These are phyloP conservation scores for Hermaeophaga mercurialis DNA, from an alignment of 2,888 invertebrate genomes.

Conservation along the genomic window DNA sequence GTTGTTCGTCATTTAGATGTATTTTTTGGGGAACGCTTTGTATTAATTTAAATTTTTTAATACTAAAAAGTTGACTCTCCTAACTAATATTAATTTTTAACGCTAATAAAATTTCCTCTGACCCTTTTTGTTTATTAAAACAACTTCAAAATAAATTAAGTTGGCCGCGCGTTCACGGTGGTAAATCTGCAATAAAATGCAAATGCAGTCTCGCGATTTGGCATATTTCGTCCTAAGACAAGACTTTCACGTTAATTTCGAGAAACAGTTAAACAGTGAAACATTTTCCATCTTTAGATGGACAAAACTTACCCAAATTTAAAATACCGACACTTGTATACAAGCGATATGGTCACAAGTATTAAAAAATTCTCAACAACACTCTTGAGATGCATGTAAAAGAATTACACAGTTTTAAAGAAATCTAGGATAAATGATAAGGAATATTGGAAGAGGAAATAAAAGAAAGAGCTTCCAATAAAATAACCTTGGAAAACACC, in stretches of 20 bases:
- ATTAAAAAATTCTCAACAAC: too few species aligned
- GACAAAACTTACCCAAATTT: too few species aligned
- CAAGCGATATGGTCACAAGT: too few species aligned
- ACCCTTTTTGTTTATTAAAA: slow-evolving; percentile 18
- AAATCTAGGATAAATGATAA: too few species aligned
- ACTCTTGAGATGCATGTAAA: too few species aligned
- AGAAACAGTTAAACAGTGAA: slow-evolving; percentile 6
- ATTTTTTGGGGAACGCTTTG: too few species aligned
- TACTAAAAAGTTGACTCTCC: slow-evolving; percentile 10
- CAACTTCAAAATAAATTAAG: slow-evolving; percentile 16
- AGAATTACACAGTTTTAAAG: too few species aligned
- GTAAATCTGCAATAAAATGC: slow-evolving; percentile 33
- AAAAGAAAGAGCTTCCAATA: too few species aligned
- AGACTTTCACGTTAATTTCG: slow-evolving; percentile 19
- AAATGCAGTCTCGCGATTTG: slow-evolving; percentile 32
- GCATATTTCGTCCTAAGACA: slow-evolving; percentile 26
- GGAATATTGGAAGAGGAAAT: too few species aligned
- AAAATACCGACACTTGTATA: too few species aligned
- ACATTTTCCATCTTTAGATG: background rate
- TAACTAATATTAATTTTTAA: slow-evolving; percentile 17
- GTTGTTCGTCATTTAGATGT: too few species aligned
- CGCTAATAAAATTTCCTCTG: slow-evolving; percentile 7
- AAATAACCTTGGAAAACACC: too few species aligned
- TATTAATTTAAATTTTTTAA: slow-evolving; percentile 14
- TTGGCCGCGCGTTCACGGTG: slow-evolving; percentile 7